Evolutionary conservation across 2,888 invertebrate genomes (phyloP).

Genomic region (Icerya purchasi): DNA sequence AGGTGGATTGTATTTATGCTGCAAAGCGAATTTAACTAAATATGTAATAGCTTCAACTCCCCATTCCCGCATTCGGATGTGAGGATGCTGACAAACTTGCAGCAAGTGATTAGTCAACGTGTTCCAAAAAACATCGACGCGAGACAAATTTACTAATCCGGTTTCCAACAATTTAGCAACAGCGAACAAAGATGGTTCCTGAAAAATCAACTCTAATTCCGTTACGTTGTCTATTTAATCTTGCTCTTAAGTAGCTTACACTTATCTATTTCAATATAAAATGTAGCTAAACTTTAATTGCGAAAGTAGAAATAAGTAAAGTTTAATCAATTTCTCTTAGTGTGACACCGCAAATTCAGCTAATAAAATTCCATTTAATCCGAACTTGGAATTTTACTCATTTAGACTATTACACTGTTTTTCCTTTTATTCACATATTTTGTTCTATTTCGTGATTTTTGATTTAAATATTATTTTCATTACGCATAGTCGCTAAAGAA

Average conservation of each 20-base stretch:
- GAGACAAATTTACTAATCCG: slow-evolving; percentile 74
- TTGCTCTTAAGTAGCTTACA: background rate
- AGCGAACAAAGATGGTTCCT: slow-evolving; percentile 91
- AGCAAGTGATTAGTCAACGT: slow-evolving; percentile 87
- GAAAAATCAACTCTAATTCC: slow-evolving; percentile 11
- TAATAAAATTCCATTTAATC: too few relatives aligned
- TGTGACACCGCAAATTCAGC: too few relatives aligned
- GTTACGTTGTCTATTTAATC: too few relatives aligned
- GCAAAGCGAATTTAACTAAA: slow-evolving; percentile 73
- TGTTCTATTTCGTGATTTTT: too few relatives aligned
- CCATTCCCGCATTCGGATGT: slow-evolving; percentile 89
- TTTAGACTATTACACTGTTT: too few relatives aligned
- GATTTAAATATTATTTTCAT: too few relatives aligned
- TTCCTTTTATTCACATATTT: too few relatives aligned
- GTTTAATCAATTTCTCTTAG: too few relatives aligned
- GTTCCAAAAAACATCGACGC: slow-evolving; percentile 86
- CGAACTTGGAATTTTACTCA: too few relatives aligned
- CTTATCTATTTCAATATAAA: background rate
- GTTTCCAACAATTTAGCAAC: slow-evolving; percentile 97
- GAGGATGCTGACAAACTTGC: slow-evolving; percentile 88
- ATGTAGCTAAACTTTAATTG: too few relatives aligned
- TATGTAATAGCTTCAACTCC: slow-evolving; percentile 92
- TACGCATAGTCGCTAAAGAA: too few relatives aligned
- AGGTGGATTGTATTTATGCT: slow-evolving; percentile 63
- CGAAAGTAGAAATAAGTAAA: too few relatives aligned